These are phyloP conservation scores for Diogma glabrata DNA, from an alignment of 2,888 invertebrate genomes.

Conservation along the genomic window DNA sequence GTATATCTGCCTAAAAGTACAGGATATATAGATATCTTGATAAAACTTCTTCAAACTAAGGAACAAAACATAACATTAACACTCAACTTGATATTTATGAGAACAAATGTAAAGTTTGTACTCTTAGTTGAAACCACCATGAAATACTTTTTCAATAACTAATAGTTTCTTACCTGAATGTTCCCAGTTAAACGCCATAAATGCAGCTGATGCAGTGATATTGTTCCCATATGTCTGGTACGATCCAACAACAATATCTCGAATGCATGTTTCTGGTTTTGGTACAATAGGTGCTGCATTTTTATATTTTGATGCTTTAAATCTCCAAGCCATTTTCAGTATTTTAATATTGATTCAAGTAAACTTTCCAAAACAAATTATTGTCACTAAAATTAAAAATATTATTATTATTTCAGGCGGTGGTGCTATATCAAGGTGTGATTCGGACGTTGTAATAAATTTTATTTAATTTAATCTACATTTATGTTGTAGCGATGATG, in stretches of 20 bases:
- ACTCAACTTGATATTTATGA: background rate
- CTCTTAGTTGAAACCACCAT: background rate
- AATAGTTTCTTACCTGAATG: constrained; percentile 51
- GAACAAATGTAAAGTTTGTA: constrained; percentile 9
- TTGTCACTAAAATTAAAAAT: no score
- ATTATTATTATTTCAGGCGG: no score
- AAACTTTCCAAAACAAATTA: no score
- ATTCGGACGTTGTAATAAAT: no score
- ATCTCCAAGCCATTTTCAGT: constrained; percentile 81
- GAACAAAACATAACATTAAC: no score
- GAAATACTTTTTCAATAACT: constrained; percentile 10
- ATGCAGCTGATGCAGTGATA: constrained; percentile 82
- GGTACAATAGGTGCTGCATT: constrained; percentile 94
- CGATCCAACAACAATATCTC: constrained; percentile 83
- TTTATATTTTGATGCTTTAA: constrained; percentile 96
- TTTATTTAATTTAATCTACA: no score
- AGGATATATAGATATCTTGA: no score
- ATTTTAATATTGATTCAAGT: no score
- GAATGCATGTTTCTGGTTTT: constrained; percentile 78
- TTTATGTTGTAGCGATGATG: no score
- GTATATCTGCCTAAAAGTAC: no score
- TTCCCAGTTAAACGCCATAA: constrained; percentile 94
- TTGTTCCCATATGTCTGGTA: constrained; percentile 93
- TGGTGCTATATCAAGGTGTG: no score
- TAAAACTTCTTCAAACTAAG: no score